Evolutionary conservation across 2,797 vertebrate species (phyloP).

Genomic region (Cryptoblepharus egeriae): DNA sequence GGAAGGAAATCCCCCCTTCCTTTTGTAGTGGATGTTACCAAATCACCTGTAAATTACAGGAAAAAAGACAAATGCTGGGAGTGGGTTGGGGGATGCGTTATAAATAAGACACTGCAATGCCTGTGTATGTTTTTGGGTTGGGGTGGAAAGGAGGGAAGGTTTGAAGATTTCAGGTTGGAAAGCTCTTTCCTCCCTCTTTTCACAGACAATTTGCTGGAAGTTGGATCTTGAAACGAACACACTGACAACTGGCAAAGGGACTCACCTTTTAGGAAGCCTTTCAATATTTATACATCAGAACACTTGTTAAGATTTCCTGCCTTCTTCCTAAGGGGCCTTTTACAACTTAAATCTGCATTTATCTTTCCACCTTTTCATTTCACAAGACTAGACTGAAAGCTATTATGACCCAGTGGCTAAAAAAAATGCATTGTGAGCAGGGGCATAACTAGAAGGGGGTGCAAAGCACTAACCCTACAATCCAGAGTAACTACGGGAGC

Average conservation of each 20-base stretch:
- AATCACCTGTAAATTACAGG: constrained; percentile 64
- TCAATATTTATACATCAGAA: constrained; percentile 68
- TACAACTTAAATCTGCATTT: constrained; percentile 42
- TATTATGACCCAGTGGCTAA: not conserved
- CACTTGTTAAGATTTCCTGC: constrained; percentile 47
- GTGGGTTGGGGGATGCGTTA: too few species aligned
- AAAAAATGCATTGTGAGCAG: too few species aligned
- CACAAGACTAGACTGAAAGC: not conserved
- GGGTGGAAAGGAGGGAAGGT: not conserved
- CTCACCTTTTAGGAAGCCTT: constrained; percentile 71
- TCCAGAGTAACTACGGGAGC: too few species aligned
- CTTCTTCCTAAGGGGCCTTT: constrained; percentile 37
- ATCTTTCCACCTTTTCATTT: not conserved
- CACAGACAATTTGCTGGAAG: constrained; percentile 70
- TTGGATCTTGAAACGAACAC: constrained; percentile 62
- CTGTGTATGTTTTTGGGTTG: constrained; percentile 52
- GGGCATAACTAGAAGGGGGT: too few species aligned
- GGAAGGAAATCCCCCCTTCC: constrained; percentile 12
- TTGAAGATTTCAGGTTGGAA: constrained; percentile 64
- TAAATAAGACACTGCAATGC: too few species aligned
- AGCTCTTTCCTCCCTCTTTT: constrained; percentile 34
- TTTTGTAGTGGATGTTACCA: constrained; percentile 43
- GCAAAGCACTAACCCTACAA: too few species aligned
- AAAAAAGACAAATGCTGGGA: constrained; percentile 43
- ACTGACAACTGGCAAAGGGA: constrained; percentile 61